Evolutionary conservation across 1,140 invertebrate species (phyloP).

Genomic region (Macrostomum lignano): DNA sequence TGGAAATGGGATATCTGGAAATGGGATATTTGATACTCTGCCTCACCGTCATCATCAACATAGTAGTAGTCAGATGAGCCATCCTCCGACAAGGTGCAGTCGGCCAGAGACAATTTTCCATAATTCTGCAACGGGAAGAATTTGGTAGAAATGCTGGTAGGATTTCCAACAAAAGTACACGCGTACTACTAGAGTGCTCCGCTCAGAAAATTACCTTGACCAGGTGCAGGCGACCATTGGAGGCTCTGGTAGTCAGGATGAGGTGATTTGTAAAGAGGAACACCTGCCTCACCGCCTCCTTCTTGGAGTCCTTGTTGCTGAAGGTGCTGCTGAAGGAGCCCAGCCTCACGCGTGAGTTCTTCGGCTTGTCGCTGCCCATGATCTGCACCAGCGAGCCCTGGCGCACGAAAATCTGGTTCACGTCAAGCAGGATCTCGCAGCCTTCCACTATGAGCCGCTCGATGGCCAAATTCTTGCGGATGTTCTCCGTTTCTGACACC

Average conservation of each 20-base stretch:
- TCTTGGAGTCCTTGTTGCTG: too few relatives aligned
- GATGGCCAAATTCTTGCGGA: constrained; percentile 63
- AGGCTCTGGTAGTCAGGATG: constrained; percentile 46
- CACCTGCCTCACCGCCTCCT: constrained; percentile 45
- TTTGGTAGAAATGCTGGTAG: too few relatives aligned
- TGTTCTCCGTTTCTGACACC: constrained; percentile 71
- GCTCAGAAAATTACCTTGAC: constrained; percentile 34
- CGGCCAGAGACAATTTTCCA: constrained; percentile 51
- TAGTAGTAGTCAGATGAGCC: constrained; percentile 30
- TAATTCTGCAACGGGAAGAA: too few relatives aligned
- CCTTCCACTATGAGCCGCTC: constrained; percentile 79
- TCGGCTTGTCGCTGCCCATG: too few relatives aligned
- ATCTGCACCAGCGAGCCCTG: constrained; percentile 26
- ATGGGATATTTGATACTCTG: too few relatives aligned
- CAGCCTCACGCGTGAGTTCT: too few relatives aligned
- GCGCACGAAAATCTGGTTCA: constrained; percentile 47
- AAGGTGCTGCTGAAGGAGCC: too few relatives aligned
- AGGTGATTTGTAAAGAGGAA: constrained; percentile 64
- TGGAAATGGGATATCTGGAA: too few relatives aligned
- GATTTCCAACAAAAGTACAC: too few relatives aligned
- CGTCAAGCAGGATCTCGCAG: constrained; percentile 67
- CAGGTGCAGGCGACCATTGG: constrained; percentile 51
- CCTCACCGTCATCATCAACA: constrained; percentile 31
- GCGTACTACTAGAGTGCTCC: too few relatives aligned
- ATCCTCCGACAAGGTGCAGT: constrained; percentile 50